Evolutionary conservation across 2,113 vertebrate species (phyloP).

Genomic region (Capra hircus): DNA sequence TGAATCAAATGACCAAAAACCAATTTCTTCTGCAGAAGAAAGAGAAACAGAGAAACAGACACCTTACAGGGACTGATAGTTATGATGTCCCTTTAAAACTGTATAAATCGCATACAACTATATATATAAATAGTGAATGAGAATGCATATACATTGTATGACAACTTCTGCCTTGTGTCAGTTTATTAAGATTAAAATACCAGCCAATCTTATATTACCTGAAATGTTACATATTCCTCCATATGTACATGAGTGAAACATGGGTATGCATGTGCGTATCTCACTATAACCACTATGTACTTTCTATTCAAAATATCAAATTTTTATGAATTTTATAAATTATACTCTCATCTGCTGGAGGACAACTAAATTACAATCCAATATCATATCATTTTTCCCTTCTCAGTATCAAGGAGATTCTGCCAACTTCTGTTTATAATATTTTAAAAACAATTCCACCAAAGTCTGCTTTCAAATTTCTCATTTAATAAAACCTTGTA

Average conservation of each 20-base stretch:
- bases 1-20: neutral
- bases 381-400: neutral
- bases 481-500: neutral
- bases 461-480: neutral
- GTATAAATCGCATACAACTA: neutral
- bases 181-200: neutral
- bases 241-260: neutral
- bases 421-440: neutral
- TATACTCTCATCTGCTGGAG: neutral
- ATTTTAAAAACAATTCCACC: neutral
- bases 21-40: neutral
- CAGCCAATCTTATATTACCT: neutral
- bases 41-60: neutral
- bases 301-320: neutral
- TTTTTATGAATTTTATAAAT: neutral
- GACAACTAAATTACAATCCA: neutral
- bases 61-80: neutral
- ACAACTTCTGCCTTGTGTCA: neutral
- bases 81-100: neutral
- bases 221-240: neutral
- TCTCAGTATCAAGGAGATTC: neutral
- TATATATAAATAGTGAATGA: neutral
- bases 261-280: neutral
- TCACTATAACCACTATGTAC: neutral
- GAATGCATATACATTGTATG: neutral